These are phyloP conservation scores for Drosophila lacicola DNA, from an alignment of 2,888 invertebrate genomes.

Conservation along the genomic window DNA sequence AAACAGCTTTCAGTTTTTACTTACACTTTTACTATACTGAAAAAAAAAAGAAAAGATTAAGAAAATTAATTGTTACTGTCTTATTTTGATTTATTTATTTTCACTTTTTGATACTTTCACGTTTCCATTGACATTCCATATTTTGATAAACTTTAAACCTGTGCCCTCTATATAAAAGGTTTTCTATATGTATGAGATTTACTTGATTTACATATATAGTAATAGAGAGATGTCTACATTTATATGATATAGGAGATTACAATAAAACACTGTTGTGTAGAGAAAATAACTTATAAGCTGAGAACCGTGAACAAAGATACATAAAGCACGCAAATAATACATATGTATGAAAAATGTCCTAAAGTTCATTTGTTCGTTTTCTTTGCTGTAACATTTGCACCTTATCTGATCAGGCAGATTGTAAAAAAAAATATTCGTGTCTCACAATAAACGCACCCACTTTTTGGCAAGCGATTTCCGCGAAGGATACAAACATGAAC, in stretches of 20 bases:
- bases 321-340: constrained; percentile 11
- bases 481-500: background rate
- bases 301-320: background rate
- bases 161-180: constrained; percentile 10
- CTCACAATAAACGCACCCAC: background rate
- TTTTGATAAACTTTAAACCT: constrained; percentile 20
- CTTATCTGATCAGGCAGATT: background rate
- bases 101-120: constrained; percentile 20
- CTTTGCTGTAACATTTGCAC: constrained; percentile 1
- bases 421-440: background rate
- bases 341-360: constrained; percentile 5
- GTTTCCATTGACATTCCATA: constrained; percentile 17
- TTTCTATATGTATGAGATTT: constrained; percentile 36
- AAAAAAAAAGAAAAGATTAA: too few relatives aligned
- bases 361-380: constrained; percentile 7
- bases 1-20: background rate
- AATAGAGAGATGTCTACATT: constrained; percentile 16
- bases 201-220: constrained; percentile 4
- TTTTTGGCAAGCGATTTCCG: background rate
- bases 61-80: background rate
- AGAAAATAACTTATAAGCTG: background rate
- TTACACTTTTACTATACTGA: background rate
- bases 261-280: constrained; percentile 10
- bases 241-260: constrained; percentile 17
- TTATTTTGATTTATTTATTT: constrained; percentile 23